Evolutionary conservation across 2,113 vertebrate species (phyloP).

Genomic region (Cheirogaleus medius): DNA sequence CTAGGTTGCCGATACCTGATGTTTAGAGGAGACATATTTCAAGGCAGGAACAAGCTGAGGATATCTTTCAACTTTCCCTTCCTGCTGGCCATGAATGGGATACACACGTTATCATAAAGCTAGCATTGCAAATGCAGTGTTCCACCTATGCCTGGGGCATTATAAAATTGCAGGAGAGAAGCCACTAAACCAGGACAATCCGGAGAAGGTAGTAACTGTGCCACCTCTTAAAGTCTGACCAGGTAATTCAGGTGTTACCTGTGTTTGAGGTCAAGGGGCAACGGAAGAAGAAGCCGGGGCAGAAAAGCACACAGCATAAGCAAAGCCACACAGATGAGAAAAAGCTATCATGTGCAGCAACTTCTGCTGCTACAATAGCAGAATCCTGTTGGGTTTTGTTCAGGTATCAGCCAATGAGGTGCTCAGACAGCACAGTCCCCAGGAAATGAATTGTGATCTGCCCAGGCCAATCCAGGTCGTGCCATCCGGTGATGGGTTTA

Average conservation of each 20-base stretch:
- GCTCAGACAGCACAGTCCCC: background rate
- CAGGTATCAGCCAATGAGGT: background rate
- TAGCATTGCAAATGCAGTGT: background rate
- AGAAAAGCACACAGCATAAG: background rate
- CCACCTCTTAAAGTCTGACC: background rate
- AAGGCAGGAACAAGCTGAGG: background rate
- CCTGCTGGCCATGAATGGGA: background rate
- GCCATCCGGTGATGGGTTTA: background rate
- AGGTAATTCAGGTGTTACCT: background rate
- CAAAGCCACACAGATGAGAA: rapidly evolving
- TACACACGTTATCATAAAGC: background rate
- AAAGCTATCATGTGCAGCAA: rapidly evolving
- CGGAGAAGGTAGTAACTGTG: background rate
- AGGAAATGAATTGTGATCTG: background rate
- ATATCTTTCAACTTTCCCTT: background rate
- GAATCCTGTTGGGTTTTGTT: background rate
- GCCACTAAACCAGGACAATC: too few relatives aligned
- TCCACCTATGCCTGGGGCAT: background rate
- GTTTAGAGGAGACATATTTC: background rate
- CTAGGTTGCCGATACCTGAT: background rate
- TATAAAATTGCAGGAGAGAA: background rate
- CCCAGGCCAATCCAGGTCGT: background rate
- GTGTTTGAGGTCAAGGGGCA: background rate
- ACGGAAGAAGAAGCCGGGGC: background rate
- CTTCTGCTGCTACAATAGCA: background rate